phyloP scores from a whole-genome alignment of 2,797 vertebrate species.

The Nasua narica region DNA sequence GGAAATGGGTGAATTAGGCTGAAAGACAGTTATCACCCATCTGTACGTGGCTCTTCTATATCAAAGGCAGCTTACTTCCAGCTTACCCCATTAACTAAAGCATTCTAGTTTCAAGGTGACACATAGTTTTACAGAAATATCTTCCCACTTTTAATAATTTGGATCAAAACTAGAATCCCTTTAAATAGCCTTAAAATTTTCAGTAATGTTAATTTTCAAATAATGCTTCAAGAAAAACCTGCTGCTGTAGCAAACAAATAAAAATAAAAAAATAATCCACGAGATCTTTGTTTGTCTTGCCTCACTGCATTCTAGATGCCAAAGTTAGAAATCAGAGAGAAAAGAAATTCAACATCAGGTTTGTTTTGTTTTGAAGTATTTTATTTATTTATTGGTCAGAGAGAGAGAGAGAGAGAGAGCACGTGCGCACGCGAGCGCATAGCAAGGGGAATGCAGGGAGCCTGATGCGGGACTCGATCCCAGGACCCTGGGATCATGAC shows the following conservation, averaged over 20 bases:
- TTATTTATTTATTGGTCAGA: too few species aligned
- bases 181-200: slow-evolving; percentile 12
- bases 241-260: neutral
- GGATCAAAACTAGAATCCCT: slow-evolving; percentile 30
- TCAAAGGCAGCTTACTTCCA: neutral
- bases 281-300: neutral
- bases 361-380: too few species aligned
- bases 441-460: too few species aligned
- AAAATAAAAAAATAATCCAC: neutral
- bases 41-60: neutral
- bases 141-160: neutral
- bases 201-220: slow-evolving; percentile 43
- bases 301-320: neutral
- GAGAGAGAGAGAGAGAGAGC: too few species aligned
- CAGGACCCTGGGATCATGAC: too few species aligned
- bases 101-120: slow-evolving; percentile 13
- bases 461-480: too few species aligned
- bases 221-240: slow-evolving; percentile 20
- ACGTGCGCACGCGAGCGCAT: too few species aligned
- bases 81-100: neutral
- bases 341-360: neutral
- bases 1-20: neutral
- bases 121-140: neutral
- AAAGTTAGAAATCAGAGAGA: neutral
- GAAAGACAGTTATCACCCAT: neutral